Conservation (phyloP, 2,113 vertebrate species). For the Semnornis frantzii region DNA sequence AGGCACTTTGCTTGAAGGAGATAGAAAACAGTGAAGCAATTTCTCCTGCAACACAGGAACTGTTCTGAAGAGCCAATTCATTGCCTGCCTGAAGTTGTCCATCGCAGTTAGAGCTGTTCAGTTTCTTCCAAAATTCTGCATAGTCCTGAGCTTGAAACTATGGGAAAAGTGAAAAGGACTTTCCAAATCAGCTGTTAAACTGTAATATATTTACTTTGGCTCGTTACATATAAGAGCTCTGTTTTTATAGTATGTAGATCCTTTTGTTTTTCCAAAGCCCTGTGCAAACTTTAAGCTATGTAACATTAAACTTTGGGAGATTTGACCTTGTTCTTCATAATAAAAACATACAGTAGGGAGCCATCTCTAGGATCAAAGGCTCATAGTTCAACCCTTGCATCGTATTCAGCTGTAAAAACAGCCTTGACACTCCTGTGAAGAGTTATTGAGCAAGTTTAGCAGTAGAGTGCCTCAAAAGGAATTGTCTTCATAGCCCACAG, state of each 20-base stretch:
- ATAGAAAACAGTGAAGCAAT: not conserved
- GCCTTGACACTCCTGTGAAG: not conserved
- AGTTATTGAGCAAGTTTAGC: not conserved
- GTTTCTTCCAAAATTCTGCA: not conserved
- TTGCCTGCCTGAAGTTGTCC: not conserved
- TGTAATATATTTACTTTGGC: not conserved
- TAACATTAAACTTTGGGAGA: not conserved
- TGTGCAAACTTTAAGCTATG: not conserved
- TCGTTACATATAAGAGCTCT: not conserved
- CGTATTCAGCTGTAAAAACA: not conserved
- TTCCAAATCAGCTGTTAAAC: not conserved
- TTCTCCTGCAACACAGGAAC: not conserved
- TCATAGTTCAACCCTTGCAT: not conserved
- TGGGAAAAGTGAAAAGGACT: not conserved
- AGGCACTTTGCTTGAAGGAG: not conserved
- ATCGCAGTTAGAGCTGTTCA: accelerated
- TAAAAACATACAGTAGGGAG: not conserved
- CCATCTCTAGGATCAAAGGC: not conserved
- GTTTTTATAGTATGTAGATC: not conserved
- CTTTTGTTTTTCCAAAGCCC: not conserved
- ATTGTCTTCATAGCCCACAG: not conserved
- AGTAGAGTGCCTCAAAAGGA: not conserved
- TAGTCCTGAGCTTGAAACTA: not conserved
- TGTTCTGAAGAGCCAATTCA: not conserved
- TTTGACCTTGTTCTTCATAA: not conserved